Conservation (phyloP, 2,797 vertebrate species). For the Pseudochromis fuscus region DNA sequence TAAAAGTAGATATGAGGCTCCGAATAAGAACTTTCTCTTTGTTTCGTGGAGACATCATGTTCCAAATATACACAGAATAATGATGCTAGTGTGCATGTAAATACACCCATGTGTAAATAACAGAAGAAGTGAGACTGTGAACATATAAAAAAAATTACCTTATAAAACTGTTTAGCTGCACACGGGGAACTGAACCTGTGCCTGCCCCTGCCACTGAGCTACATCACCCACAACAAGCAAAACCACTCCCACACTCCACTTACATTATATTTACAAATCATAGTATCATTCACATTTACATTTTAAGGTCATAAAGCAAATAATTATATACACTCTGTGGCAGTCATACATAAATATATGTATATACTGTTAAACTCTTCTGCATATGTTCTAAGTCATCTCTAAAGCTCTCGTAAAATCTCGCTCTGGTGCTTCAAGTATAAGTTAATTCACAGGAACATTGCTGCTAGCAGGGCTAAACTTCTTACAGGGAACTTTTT, state of each 20-base stretch:
- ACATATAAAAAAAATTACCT: conserved; percentile 13
- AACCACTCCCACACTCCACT: conserved; percentile 16
- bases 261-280: conserved; percentile 47
- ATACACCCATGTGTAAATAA: conserved; percentile 1
- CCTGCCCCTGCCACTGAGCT: conserved; percentile 15
- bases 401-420: conserved; percentile 48
- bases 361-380: no score
- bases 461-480: conserved; percentile 41
- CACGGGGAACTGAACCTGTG: not conserved
- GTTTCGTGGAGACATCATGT: not conserved
- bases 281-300: conserved; percentile 58
- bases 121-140: not conserved
- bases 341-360: no score
- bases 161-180: conserved; percentile 25
- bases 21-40: conserved; percentile 4
- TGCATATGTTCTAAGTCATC: conserved; percentile 17
- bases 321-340: conserved; percentile 57
- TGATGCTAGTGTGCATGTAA: conserved; percentile 35
- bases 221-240: conserved; percentile 22
- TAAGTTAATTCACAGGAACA: conserved; percentile 55
- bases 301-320: conserved; percentile 58
- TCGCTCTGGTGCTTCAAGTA: conserved; percentile 60
- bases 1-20: conserved; percentile 1
- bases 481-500: not conserved
- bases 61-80: conserved; percentile 11